phyloP scores from a whole-genome alignment of 2,113 vertebrate genomes.

The Oceanites oceanicus region DNA sequence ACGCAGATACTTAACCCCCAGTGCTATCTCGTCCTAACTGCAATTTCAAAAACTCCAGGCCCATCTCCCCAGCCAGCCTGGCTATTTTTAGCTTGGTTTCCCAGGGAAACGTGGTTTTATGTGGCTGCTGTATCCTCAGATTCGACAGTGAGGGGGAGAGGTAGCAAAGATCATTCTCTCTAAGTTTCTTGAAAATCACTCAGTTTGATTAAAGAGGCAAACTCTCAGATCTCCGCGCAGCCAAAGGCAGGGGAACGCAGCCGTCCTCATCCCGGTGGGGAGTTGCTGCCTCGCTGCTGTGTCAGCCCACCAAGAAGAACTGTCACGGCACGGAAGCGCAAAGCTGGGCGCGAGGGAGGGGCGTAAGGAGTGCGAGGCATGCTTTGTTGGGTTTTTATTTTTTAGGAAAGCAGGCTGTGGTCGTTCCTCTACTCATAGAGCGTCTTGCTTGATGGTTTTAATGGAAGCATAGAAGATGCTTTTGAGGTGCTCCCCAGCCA shows the following conservation, averaged over 20 bases:
- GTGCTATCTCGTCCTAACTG: neutral
- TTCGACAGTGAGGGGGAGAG: neutral
- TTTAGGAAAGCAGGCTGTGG: neutral
- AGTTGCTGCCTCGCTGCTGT: neutral
- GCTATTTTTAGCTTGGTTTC: slow-evolving; percentile 55
- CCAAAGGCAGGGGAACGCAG: neutral
- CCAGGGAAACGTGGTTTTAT: slow-evolving; percentile 24
- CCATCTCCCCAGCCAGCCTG: neutral
- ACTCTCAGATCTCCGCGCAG: neutral
- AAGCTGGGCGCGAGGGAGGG: neutral
- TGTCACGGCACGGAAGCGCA: neutral
- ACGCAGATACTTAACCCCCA: neutral
- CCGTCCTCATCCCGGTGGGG: fast-evolving
- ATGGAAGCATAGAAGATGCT: neutral
- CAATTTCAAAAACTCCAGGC: neutral
- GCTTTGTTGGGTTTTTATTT: neutral
- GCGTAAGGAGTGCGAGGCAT: fast-evolving
- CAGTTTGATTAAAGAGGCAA: neutral
- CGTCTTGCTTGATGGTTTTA: neutral
- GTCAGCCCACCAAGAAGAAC: neutral
- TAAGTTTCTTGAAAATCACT: neutral
- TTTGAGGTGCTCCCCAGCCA: neutral
- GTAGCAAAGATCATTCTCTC: neutral
- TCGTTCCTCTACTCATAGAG: neutral
- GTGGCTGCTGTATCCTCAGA: slow-evolving; percentile 17